Evolutionary conservation across 2,797 vertebrate species (phyloP).

Genomic region (Channa striata): DNA sequence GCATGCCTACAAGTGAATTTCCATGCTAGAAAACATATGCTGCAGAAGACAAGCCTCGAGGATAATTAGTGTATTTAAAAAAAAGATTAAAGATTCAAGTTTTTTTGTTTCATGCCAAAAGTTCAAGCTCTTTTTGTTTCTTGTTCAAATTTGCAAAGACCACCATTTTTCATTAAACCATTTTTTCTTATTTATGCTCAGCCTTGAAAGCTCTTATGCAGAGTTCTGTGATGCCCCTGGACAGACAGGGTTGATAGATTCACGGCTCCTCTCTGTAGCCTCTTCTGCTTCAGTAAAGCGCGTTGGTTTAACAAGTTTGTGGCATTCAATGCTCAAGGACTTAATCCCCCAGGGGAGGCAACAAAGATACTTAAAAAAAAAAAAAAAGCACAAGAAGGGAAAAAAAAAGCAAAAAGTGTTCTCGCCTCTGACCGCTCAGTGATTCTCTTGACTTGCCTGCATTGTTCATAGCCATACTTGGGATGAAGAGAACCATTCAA

Average conservation of each 20-base stretch:
- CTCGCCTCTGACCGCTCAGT: constrained; percentile 38
- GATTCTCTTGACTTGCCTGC: constrained; percentile 37
- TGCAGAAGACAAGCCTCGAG: not conserved
- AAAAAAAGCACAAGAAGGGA: too few species aligned
- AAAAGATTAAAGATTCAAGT: not conserved
- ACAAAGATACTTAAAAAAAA: constrained; percentile 42
- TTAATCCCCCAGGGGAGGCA: constrained; percentile 68
- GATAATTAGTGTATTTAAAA: not conserved
- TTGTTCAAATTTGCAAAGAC: constrained; percentile 10
- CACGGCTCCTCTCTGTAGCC: constrained; percentile 42
- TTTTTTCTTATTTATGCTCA: constrained; percentile 25
- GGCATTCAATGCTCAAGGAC: constrained; percentile 65
- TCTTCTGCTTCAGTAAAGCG: constrained; percentile 76
- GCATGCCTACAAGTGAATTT: too few species aligned
- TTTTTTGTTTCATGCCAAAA: not conserved
- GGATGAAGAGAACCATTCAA: constrained; percentile 36
- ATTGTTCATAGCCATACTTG: constrained; percentile 31
- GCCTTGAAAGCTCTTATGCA: constrained; percentile 46
- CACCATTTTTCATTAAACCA: constrained; percentile 5
- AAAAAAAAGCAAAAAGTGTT: constrained; percentile 23
- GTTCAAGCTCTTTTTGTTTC: not conserved
- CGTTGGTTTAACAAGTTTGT: constrained; percentile 76
- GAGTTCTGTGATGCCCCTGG: constrained; percentile 49
- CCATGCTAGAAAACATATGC: too few species aligned
- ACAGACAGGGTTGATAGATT: constrained; percentile 63